Conservation (phyloP, 2,797 vertebrate genomes). For the Oreochromis grahami region DNA sequence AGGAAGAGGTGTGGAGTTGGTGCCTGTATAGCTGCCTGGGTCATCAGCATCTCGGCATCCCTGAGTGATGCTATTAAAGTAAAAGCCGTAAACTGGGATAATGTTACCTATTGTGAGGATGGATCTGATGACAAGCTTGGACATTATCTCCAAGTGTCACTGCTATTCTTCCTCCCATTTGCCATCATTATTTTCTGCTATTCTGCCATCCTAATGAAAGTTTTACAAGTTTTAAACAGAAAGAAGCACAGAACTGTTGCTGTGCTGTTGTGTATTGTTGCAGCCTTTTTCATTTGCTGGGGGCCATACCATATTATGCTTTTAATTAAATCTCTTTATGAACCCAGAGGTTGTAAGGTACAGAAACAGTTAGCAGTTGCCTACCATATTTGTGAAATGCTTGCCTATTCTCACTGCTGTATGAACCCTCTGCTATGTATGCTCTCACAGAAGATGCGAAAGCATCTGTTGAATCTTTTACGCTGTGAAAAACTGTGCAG, state of each 20-base stretch:
- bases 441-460: background rate
- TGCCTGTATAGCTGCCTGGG: slow-evolving; percentile 56
- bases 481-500: background rate
- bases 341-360: background rate
- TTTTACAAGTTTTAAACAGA: background rate
- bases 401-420: background rate
- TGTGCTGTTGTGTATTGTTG: background rate
- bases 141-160: background rate
- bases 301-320: slow-evolving; percentile 22
- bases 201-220: background rate
- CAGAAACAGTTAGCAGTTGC: fast-evolving
- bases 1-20: slow-evolving; percentile 24
- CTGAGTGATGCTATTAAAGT: background rate
- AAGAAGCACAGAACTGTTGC: fast-evolving
- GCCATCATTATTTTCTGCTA: background rate
- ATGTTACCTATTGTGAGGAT: too few relatives aligned
- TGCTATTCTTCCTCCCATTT: background rate
- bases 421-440: background rate
- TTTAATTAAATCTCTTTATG: background rate
- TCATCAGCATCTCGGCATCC: background rate
- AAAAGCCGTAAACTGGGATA: too few relatives aligned
- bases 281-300: fast-evolving
- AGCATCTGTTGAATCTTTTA: background rate
- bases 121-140: background rate
- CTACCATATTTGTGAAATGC: background rate